Conservation (phyloP, 2,797 vertebrate species). For the Chrosomus eos region DNA sequence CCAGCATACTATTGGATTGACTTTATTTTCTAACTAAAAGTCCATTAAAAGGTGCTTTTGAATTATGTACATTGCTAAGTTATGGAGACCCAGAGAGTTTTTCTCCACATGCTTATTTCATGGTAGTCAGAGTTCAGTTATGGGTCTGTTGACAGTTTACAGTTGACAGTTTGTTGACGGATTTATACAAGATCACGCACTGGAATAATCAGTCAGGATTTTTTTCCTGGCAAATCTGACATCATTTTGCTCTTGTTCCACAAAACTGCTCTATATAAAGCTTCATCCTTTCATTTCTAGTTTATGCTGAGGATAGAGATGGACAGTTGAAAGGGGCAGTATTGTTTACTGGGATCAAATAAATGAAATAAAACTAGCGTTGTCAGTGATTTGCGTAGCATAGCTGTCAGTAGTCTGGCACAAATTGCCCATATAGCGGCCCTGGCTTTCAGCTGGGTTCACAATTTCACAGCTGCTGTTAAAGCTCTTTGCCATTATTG, state of each 20-base stretch:
- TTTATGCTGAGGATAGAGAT: constrained; percentile 16
- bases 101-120: neutral
- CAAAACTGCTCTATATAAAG: neutral
- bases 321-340: constrained; percentile 19
- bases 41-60: constrained; percentile 13
- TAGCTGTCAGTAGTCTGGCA: constrained; percentile 53
- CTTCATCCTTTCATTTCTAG: constrained; percentile 22
- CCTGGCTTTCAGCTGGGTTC: constrained; percentile 42
- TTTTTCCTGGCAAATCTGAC: neutral
- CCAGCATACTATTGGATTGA: neutral
- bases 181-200: neutral
- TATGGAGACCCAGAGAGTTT: constrained; percentile 4
- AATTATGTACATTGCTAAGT: constrained; percentile 9
- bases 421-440: constrained; percentile 52
- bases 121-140: neutral
- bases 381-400: constrained; percentile 53
- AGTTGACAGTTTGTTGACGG: neutral
- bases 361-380: constrained; percentile 45
- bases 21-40: constrained; percentile 9
- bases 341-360: constrained; percentile 37
- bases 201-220: too few relatives aligned
- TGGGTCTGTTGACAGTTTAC: constrained; percentile 18
- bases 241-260: neutral
- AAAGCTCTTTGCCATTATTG: constrained; percentile 54
- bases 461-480: constrained; percentile 53